Evolutionary conservation across 2,113 vertebrate species (phyloP), one percentile per base, ranked within the genome.

Genomic region (Desmodus rotundus): DNA sequence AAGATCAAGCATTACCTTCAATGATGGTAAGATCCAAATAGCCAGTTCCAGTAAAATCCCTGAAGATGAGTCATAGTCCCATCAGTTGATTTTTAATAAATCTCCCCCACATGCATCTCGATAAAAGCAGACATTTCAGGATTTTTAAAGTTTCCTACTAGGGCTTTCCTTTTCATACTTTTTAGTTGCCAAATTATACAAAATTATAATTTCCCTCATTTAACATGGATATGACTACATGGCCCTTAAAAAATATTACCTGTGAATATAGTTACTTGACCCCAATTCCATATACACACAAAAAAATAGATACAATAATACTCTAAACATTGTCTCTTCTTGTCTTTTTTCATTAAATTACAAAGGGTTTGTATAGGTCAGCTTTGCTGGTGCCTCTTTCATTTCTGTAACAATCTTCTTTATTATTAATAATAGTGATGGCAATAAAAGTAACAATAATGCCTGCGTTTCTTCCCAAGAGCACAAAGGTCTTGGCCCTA

Each of bases 21-120:
- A n/a, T 97, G 96, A 97, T 95, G 94, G 92, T 94, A 97, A 97
- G 36, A 81, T 70, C 89, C 93, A 97, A 96, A 97, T 15, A 91
- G 95, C 86, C 92, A 96, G 41, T 98, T 98, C 97, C 97, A 97
- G 97, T 70, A 98, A 97, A 78, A 84, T 96, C 93, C 67, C 83
- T 89, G 89, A 93, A 86, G 76, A 95, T 98, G 96, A 97, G 83
- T 98, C 96, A 97, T 78, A 89, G 16, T 91, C 94, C 91, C 78
- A 67, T 96, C 82, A 31, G 91, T 58, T 96, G 94, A 97, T 63
- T 93, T 96, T 93, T 89, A 95, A 96, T 95, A 97, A 97, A 93
- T 95, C 89, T 94, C 47, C 14, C 56, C 74, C 38, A 84, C 89
- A 78, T 90, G 80, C 84, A 92, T 96, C 96, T 97, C 97, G 63